Evolutionary conservation across 2,888 invertebrate species (phyloP).

Genomic region (Spodoptera littoralis): DNA sequence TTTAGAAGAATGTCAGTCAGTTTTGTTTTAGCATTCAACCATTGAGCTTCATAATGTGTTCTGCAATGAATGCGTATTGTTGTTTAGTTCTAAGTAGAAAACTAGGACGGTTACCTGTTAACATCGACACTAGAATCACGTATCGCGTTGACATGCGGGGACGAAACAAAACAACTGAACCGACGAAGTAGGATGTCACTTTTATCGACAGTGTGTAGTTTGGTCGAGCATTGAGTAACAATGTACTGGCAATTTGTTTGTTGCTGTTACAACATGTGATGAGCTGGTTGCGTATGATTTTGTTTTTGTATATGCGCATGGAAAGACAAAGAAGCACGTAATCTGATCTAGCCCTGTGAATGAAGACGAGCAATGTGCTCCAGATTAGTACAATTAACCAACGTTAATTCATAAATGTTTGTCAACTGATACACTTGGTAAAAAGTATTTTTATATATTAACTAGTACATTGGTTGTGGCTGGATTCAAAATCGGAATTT

Average conservation of each 20-base stretch:
- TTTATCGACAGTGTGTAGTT: background rate
- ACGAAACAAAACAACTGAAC: background rate
- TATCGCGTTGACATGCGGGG: constrained; percentile 25
- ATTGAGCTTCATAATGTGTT: background rate
- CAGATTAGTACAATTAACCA: no score
- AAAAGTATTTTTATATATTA: no score
- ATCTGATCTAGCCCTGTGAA: no score
- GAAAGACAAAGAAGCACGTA: no score
- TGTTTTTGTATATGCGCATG: no score
- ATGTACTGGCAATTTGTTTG: background rate
- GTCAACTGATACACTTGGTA: no score
- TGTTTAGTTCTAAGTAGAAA: constrained; percentile 3
- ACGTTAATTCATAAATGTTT: no score
- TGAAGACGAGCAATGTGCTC: no score
- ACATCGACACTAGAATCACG: constrained; percentile 23
- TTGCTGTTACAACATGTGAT: constrained; percentile 2
- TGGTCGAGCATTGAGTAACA: constrained; percentile 8
- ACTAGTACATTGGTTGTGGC: no score
- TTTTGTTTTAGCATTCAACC: background rate
- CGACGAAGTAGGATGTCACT: background rate
- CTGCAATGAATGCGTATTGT: constrained; percentile 5
- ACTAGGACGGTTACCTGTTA: constrained; percentile 18
- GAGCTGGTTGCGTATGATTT: background rate
- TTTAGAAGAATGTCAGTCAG: no score
- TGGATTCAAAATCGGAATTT: no score